phyloP scores from a whole-genome alignment of 2,113 vertebrate genomes.

The Esox niger region DNA sequence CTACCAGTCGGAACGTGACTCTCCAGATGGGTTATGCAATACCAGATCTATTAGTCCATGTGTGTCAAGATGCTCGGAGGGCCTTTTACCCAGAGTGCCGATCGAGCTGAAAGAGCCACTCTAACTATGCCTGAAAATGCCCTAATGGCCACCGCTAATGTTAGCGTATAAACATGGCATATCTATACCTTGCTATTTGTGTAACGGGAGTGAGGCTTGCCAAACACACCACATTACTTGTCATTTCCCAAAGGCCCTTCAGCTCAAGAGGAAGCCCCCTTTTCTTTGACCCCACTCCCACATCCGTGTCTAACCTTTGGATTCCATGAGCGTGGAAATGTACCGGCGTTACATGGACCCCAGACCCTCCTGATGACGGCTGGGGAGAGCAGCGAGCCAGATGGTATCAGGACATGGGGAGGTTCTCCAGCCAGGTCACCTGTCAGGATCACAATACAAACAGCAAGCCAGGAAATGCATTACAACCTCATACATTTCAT shows the following conservation, averaged over 20 bases:
- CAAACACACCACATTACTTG: not conserved
- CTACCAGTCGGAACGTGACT: not conserved
- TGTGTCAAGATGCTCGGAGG: slow-evolving; percentile 12
- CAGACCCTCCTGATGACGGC: not conserved
- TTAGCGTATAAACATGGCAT: slow-evolving; percentile 26
- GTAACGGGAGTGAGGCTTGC: not conserved
- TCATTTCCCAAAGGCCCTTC: not conserved
- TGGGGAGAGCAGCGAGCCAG: not conserved
- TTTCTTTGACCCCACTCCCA: no score
- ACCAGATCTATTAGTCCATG: slow-evolving; percentile 24
- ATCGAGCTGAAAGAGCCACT: slow-evolving; percentile 33
- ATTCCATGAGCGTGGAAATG: not conserved
- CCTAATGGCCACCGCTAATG: slow-evolving; percentile 43
- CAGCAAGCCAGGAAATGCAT: not conserved
- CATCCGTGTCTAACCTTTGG: not conserved
- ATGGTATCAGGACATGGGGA: not conserved
- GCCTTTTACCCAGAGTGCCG: slow-evolving; percentile 33
- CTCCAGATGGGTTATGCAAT: slow-evolving; percentile 22
- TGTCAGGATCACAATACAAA: not conserved
- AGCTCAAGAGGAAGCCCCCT: no score
- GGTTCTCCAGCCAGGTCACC: not conserved
- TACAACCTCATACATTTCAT: not conserved
- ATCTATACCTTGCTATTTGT: not conserved
- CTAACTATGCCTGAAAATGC: slow-evolving; percentile 51
- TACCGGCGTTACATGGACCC: not conserved